A percentile compares a stretch with the other conserved stretches of the same genome.
These are phyloP conservation scores for Astur gentilis DNA, from an alignment of 2,113 vertebrate species.

Conservation along the genomic window DNA sequence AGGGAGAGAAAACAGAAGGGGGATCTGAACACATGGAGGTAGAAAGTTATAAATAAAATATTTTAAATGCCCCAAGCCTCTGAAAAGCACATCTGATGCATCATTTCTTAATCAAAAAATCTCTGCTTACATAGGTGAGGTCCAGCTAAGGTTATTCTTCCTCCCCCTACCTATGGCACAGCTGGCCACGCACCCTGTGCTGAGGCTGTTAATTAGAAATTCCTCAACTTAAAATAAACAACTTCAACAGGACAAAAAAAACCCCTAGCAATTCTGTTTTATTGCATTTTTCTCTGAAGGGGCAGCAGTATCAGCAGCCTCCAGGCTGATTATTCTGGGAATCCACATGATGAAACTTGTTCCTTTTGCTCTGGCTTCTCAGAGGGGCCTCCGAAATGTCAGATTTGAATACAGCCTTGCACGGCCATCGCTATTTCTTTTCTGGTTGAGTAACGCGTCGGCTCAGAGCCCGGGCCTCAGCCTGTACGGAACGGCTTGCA, in stretches of 20 bases:
- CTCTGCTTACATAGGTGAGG: background rate
- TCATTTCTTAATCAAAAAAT: background rate
- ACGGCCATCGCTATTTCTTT: no score
- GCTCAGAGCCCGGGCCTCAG: background rate
- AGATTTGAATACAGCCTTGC: background rate
- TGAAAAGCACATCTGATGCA: background rate
- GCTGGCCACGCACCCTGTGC: rapidly evolving
- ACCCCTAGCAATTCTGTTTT: background rate
- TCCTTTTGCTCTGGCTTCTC: background rate
- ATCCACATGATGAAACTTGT: background rate
- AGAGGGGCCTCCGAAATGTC: background rate
- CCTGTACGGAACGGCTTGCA: background rate
- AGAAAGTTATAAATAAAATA: background rate
- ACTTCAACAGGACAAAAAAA: background rate
- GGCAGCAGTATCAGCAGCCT: background rate
- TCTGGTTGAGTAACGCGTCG: background rate
- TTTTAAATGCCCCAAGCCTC: background rate
- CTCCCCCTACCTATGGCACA: background rate
- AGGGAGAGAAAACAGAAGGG: background rate
- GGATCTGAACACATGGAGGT: rapidly evolving
- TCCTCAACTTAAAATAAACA: background rate
- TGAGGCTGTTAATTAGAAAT: background rate
- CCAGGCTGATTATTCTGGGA: background rate
- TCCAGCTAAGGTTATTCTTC: background rate
- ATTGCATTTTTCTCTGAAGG: background rate